These are phyloP conservation scores for Digitonthophagus gazella DNA, from an alignment of 2,888 invertebrate genomes.

Conservation along the genomic window DNA sequence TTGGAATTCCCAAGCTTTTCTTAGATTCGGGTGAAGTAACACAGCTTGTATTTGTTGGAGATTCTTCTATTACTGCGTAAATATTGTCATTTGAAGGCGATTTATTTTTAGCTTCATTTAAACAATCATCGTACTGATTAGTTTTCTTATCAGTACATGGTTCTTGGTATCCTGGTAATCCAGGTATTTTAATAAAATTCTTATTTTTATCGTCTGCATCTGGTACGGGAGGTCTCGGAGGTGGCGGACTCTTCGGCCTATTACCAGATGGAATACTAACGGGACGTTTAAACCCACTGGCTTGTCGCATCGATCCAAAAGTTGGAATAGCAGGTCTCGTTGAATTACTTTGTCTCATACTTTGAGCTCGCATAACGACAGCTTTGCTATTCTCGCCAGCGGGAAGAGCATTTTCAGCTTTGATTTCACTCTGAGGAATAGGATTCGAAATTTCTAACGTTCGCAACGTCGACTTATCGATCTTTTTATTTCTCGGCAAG, in stretches of 20 bases:
- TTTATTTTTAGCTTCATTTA: constrained; percentile 65
- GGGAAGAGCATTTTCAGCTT: constrained; percentile 60
- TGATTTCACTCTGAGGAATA: constrained; percentile 69
- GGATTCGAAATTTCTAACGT: constrained; percentile 82
- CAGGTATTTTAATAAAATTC: constrained; percentile 47
- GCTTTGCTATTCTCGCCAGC: constrained; percentile 58
- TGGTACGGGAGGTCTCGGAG: constrained; percentile 64
- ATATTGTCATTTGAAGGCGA: constrained; percentile 70
- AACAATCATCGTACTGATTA: constrained; percentile 76
- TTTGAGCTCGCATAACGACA: constrained; percentile 75
- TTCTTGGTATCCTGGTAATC: constrained; percentile 60
- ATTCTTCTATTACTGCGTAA: constrained; percentile 84
- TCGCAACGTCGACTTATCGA: constrained; percentile 70
- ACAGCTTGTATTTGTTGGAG: constrained; percentile 52
- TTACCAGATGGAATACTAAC: constrained; percentile 67
- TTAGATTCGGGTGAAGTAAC: constrained; percentile 45
- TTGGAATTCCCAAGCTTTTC: constrained; percentile 50
- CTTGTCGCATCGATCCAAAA: constrained; percentile 81
- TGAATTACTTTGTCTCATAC: constrained; percentile 67
- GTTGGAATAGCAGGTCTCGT: constrained; percentile 65
- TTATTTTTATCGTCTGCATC: constrained; percentile 41
- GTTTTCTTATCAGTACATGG: constrained; percentile 48
- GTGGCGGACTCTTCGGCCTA: constrained; percentile 75
- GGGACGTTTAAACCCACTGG: constrained; percentile 65
- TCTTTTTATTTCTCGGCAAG: constrained; percentile 62